Base-by-base conservation (phyloP, 2,797 vertebrate genomes). In the Clangula hyemalis region DNA sequence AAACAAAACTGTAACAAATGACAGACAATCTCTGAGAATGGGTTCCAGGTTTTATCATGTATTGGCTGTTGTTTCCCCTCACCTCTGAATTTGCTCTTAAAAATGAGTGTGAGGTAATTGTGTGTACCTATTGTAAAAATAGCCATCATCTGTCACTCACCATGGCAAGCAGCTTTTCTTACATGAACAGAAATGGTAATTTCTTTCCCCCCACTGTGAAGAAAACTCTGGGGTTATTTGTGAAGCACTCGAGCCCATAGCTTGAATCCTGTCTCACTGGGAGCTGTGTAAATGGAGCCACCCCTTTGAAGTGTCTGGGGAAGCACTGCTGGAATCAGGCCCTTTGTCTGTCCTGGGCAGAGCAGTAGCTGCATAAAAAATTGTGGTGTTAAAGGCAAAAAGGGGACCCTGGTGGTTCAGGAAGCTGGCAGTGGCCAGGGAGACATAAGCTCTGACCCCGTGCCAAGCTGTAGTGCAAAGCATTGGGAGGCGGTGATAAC, bases 21-120 rank as follows among this genome's bases (percentile, higher is more conserved):
- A n/a, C 0, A 0, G 20, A 60, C 24, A 71, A 80, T 4, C 24
- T 38, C 56, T 1, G 8, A 30, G 27, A 87, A 73, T 0, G 1
- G 41, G 72, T 4, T 41, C 8, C 14, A 62, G 22, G 11, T 78
- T 87, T 92, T 87, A 22, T 41, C 34, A 72, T 22, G 4, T 65
- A 36, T 19, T 79, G 17, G 5, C 38, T 69, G 4, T 24, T 91
- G 15, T 5, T n/a, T n/a, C 36, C 62, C 15, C 7, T 56, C 8
- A n/a, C 4, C 18, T 73, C 41, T 62, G 41, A 58, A n/a, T 83
- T 85, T 83, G 30, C 30, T 68, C 62, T 89, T 82, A 76, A 73
- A 87, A 89, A 56, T 1, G 4, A 38, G 38, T 10, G 4, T 14
- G 20, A 73, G 34, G 22, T 47, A 43, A 13, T 70, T 61, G 17